A percentile compares a stretch with the other conserved stretches of the same genome.
Conservation (phyloP, 2,113 vertebrate species). For the Thamnophis sirtalis region DNA sequence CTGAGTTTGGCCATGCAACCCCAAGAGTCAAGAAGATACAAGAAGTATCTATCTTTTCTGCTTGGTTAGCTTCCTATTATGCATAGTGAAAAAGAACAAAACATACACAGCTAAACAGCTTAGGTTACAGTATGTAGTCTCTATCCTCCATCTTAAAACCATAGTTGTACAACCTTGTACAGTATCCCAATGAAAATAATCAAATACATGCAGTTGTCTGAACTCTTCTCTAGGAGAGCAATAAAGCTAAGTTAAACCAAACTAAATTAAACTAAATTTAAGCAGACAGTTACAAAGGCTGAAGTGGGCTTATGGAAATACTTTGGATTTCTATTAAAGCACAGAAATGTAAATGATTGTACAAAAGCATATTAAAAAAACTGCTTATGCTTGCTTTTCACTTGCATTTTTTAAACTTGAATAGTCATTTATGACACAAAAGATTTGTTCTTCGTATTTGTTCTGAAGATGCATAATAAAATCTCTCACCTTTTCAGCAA, state of each 20-base stretch:
- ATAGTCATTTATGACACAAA: neutral
- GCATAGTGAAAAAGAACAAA: neutral
- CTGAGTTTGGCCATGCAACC: neutral
- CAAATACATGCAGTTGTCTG: neutral
- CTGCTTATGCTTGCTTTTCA: neutral
- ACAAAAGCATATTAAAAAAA: neutral
- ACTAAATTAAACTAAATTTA: neutral
- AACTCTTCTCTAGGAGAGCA: neutral
- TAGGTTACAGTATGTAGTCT: neutral
- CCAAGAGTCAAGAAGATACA: neutral
- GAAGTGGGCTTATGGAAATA: neutral
- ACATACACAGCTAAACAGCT: neutral
- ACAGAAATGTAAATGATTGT: neutral
- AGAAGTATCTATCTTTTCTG: neutral
- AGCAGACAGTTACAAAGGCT: neutral
- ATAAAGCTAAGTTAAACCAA: neutral
- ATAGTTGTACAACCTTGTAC: neutral
- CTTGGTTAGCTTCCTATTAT: neutral
- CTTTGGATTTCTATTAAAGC: neutral
- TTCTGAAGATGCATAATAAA: neutral
- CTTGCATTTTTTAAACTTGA: neutral
- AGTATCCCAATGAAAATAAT: neutral
- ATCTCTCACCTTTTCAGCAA: neutral
- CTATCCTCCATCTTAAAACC: neutral
- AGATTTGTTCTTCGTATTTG: neutral